Base-by-base conservation (phyloP, 2,888 invertebrate genomes). In the Tetheella fluctuosa region DNA sequence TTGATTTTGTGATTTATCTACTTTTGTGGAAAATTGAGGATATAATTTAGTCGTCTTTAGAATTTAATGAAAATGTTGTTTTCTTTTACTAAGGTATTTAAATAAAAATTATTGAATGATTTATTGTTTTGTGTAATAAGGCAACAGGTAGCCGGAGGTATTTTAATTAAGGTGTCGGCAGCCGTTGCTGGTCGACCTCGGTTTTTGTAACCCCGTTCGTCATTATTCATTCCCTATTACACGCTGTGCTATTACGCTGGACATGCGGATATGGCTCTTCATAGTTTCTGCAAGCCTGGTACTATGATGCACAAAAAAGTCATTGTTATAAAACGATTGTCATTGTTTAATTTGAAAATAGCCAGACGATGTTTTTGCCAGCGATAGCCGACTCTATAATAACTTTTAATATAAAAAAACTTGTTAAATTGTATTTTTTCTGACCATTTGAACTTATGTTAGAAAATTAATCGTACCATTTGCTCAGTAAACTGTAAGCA, bases 291-390 rank as follows among this genome's bases (percentile, higher is more conserved):
- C 52, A 58, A 61, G 71, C 74, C 73, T 71, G 69, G 69, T 74
- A 68, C 64, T 60, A 58, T 57, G 59, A 59, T 25, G 52, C 34
- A 66, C 67, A 71, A 76, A 77, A 76, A 73, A 65, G 54, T 58
- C 59, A 63, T 67, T 63, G 63, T 64, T 56, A 61, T 28, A 37
- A 28, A 53, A 60, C 23, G 17, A 39, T 39, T 15, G 39, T 39
- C 39, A n/a, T 39, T 39, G 39, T 39, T 39, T 39, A n/a, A 39
- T 39, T 39, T 39, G 5, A 15, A 37, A 37, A 37, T 37, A 37
- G 37, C 13, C 30, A 15, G 37, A 15, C 39, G 5, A 39, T 39
- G 39, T 15, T 39, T 39, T 39, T 39, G 34, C 13, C 30, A 30
- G 10, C 30, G 30, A 30, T 30, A 30, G 30, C 7, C 2, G 30